Conservation (phyloP, 2,797 vertebrate genomes). For the Knipowitschia caucasica region DNA sequence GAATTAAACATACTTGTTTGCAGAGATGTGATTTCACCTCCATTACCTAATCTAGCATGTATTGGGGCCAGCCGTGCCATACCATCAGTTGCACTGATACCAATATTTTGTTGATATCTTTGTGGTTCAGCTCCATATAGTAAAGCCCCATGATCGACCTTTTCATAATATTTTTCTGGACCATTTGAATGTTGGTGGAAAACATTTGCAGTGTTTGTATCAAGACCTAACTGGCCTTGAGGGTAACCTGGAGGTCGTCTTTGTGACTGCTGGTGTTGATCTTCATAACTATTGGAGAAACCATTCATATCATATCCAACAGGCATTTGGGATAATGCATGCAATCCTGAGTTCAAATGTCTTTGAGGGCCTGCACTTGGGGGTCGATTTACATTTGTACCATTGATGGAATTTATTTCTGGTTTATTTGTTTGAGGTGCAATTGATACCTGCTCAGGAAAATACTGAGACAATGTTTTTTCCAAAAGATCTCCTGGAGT, state of each 20-base stretch:
- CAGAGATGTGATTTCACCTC: slow-evolving; percentile 58
- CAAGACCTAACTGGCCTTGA: slow-evolving; percentile 65
- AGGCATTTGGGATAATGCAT: slow-evolving; percentile 79
- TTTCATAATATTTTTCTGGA: slow-evolving; percentile 69
- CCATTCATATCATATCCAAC: slow-evolving; percentile 74
- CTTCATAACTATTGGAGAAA: slow-evolving; percentile 70
- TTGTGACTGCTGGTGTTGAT: slow-evolving; percentile 64
- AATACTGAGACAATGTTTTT: slow-evolving; percentile 90
- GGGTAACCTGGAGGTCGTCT: slow-evolving; percentile 57
- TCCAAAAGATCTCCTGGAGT: slow-evolving; percentile 86
- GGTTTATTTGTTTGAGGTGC: slow-evolving; percentile 83
- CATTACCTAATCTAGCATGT: slow-evolving; percentile 52
- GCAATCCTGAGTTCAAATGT: slow-evolving; percentile 88
- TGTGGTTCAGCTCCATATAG: slow-evolving; percentile 65
- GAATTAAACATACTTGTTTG: slow-evolving; percentile 54
- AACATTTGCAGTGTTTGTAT: slow-evolving; percentile 69
- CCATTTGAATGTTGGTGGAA: slow-evolving; percentile 72
- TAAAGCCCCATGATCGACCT: slow-evolving; percentile 64
- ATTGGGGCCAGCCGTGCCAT: slow-evolving; percentile 39
- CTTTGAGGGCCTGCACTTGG: slow-evolving; percentile 76
- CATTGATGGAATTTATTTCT: slow-evolving; percentile 81
- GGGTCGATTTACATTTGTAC: slow-evolving; percentile 78
- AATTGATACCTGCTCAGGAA: slow-evolving; percentile 88
- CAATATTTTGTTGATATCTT: slow-evolving; percentile 63
- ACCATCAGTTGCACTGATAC: slow-evolving; percentile 55